Conservation (phyloP, 2,797 vertebrate species). For the Myoxocephalus aenaeus region DNA sequence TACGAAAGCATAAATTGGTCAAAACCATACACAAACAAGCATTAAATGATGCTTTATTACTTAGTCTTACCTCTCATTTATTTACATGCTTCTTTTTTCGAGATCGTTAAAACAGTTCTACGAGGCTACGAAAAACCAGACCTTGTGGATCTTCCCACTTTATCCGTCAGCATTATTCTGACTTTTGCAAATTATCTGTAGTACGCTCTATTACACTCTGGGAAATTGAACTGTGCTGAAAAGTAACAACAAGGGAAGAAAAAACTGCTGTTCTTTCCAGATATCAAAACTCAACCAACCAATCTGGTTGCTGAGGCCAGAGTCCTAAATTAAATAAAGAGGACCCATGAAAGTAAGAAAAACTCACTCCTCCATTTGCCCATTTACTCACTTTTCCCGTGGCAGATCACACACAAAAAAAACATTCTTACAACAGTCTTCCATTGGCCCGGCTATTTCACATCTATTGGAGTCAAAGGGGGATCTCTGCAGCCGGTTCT, state of each 20-base stretch:
- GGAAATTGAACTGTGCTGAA: neutral
- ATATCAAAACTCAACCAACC: neutral
- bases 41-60: neutral
- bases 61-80: neutral
- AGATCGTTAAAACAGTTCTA: neutral
- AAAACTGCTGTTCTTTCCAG: neutral
- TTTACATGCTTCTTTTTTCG: neutral
- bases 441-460: neutral
- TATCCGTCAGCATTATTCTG: neutral
- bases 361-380: neutral
- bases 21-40: neutral
- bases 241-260: neutral
- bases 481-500: constrained; percentile 18
- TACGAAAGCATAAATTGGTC: neutral
- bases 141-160: no score
- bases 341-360: no score
- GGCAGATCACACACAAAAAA: neutral
- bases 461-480: constrained; percentile 7
- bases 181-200: neutral
- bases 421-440: constrained; percentile 4
- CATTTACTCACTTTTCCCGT: neutral
- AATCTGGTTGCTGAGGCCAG: neutral
- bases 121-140: neutral
- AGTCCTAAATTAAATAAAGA: no score
- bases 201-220: neutral